Evolutionary conservation across 2,113 vertebrate genomes (phyloP).

Genomic region (Sinosuthora webbiana): DNA sequence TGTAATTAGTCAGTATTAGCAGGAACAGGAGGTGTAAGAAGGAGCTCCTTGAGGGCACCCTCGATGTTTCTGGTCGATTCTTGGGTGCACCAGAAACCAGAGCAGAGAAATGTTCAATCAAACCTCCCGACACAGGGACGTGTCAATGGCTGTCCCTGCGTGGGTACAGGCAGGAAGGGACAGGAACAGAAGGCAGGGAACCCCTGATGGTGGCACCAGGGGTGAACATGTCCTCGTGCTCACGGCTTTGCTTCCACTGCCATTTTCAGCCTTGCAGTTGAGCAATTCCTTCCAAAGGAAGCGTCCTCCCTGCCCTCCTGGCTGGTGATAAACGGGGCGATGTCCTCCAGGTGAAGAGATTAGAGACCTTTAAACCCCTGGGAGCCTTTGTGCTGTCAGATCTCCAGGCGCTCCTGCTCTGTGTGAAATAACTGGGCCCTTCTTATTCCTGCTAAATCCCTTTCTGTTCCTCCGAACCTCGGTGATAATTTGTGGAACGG

Average conservation of each 20-base stretch:
- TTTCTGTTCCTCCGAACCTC: neutral
- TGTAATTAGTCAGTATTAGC: neutral
- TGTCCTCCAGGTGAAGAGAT: neutral
- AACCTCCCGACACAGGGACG: neutral
- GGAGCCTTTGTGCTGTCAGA: neutral
- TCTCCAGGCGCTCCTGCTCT: neutral
- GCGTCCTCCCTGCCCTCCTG: neutral
- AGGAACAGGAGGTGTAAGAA: neutral
- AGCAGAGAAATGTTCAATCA: neutral
- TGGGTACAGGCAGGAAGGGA: neutral
- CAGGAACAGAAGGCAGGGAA: neutral
- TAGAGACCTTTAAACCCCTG: neutral
- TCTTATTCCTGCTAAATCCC: neutral
- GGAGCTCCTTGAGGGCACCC: neutral
- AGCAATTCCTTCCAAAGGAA: neutral
- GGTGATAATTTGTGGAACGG: neutral
- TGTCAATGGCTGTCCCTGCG: neutral
- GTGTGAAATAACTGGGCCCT: neutral
- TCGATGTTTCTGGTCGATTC: rapidly evolving
- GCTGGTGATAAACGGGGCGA: neutral
- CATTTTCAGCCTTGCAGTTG: neutral
- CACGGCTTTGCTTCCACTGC: neutral
- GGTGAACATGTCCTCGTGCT: neutral
- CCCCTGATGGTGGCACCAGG: neutral
- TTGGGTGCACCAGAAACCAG: neutral